These are phyloP conservation scores for Alligator sinensis DNA, from an alignment of 2,113 vertebrate genomes.

Conservation along the genomic window DNA sequence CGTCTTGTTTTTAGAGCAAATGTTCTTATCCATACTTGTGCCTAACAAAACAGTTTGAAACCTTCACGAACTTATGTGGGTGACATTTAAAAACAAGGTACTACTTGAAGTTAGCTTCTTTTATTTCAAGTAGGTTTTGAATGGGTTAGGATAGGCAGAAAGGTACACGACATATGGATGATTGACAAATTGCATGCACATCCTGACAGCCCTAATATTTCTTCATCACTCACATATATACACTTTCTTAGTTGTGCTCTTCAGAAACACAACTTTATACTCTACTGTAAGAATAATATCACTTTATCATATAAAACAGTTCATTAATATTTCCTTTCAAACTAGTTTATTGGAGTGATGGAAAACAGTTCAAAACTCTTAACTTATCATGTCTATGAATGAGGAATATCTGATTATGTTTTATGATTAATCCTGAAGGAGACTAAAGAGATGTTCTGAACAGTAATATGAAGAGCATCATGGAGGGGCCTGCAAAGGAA, in stretches of 20 bases:
- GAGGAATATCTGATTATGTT: conserved; percentile 38
- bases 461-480: not conserved
- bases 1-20: not conserved
- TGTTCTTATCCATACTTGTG: not conserved
- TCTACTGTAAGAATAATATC: not conserved
- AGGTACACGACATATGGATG: not conserved
- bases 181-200: not conserved
- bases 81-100: not conserved
- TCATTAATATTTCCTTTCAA: not conserved
- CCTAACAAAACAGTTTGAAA: not conserved
- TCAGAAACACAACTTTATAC: not conserved
- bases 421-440: conserved; percentile 38
- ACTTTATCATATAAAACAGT: not conserved
- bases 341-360: conserved; percentile 9
- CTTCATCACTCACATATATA: not conserved
- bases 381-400: not conserved
- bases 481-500: not conserved
- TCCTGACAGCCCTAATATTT: not conserved
- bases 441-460: conserved; percentile 3
- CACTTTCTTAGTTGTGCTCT: not conserved
- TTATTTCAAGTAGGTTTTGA: not conserved
- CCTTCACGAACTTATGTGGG: not conserved
- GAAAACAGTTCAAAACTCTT: conserved; percentile 32
- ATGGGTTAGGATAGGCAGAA: not conserved
- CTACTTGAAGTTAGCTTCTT: not conserved